These are phyloP conservation scores for Dastarcus helophoroides DNA, from an alignment of 2,888 invertebrate genomes.

Conservation along the genomic window DNA sequence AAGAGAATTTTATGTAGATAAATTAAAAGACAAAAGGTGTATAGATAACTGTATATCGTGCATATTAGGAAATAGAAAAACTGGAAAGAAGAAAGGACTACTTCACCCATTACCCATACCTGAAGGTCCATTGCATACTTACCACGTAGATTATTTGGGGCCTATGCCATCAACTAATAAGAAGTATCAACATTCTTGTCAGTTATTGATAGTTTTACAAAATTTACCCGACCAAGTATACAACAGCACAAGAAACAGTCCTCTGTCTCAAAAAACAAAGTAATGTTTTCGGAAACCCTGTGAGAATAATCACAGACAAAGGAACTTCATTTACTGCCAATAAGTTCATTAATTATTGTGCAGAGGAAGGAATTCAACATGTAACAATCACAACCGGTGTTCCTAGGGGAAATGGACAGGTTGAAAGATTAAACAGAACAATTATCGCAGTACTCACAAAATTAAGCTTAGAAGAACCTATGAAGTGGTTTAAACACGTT, in stretches of 20 bases:
- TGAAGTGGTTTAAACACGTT: slow-evolving; percentile 20
- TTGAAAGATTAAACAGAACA: slow-evolving; percentile 25
- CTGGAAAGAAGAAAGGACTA: slow-evolving; percentile 15
- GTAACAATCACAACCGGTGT: slow-evolving; percentile 21
- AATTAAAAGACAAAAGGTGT: too few relatives aligned
- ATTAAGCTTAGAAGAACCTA: slow-evolving; percentile 23
- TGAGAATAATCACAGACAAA: slow-evolving; percentile 19
- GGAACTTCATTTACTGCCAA: slow-evolving; percentile 30
- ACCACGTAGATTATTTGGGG: slow-evolving; percentile 22
- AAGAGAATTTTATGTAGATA: slow-evolving; percentile 16
- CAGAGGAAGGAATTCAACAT: slow-evolving; percentile 25
- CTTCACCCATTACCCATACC: slow-evolving; percentile 18
- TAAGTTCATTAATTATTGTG: slow-evolving; percentile 27
- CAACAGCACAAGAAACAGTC: slow-evolving; percentile 22
- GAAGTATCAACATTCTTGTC: slow-evolving; percentile 23
- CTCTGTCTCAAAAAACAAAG: slow-evolving; percentile 22
- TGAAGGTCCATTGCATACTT: slow-evolving; percentile 17
- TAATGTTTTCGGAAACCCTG: slow-evolving; percentile 30
- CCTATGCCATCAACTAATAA: slow-evolving; percentile 18
- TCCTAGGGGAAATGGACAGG: slow-evolving; percentile 29
- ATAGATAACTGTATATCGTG: slow-evolving; percentile 14
- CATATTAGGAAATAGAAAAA: slow-evolving; percentile 15
- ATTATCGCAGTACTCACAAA: slow-evolving; percentile 26
- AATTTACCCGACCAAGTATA: slow-evolving; percentile 20
- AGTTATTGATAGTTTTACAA: slow-evolving; percentile 21